A percentile compares a stretch with the other conserved stretches of the same genome.
phyloP scores from a whole-genome alignment of 1,140 invertebrate genomes.

The Zaprionus davidi region DNA sequence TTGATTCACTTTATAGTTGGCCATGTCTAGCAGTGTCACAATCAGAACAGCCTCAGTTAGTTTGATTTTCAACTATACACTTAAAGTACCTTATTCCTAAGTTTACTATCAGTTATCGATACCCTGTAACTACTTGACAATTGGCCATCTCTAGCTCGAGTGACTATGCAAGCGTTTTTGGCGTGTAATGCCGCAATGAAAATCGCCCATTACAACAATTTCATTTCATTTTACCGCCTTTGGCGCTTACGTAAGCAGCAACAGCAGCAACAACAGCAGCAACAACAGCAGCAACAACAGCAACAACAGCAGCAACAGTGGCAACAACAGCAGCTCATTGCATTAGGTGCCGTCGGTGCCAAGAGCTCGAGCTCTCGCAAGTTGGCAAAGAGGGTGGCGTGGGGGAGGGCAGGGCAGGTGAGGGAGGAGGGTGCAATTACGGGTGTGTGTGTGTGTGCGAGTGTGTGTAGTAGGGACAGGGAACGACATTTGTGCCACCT shows the following conservation, averaged over 20 bases:
- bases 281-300: constrained; percentile 33
- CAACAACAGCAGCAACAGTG: constrained; percentile 42
- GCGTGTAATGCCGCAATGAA: constrained; percentile 77
- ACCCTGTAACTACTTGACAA: neutral
- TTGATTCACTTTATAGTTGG: neutral
- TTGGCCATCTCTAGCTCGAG: constrained; percentile 35
- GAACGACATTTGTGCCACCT: constrained; percentile 76
- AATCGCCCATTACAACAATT: constrained; percentile 81
- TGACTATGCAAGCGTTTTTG: constrained; percentile 50
- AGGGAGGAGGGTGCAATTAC: neutral
- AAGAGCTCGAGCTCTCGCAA: constrained; percentile 41
- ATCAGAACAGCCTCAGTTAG: too few species aligned
- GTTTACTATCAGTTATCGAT: neutral
- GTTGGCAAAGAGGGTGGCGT: constrained; percentile 5
- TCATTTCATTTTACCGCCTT: constrained; percentile 78
- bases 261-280: constrained; percentile 21
- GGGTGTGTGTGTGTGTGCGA: neutral
- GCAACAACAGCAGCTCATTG: constrained; percentile 37
- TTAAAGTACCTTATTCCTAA: too few species aligned
- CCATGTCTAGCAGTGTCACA: neutral
- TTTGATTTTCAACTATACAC: too few species aligned
- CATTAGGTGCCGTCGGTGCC: constrained; percentile 54
- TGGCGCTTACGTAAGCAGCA: constrained; percentile 69
- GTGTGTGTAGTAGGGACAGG: constrained; percentile 34
- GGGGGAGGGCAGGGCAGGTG: neutral